Conservation (phyloP, 2,888 invertebrate species). For the Ophraella communa region DNA sequence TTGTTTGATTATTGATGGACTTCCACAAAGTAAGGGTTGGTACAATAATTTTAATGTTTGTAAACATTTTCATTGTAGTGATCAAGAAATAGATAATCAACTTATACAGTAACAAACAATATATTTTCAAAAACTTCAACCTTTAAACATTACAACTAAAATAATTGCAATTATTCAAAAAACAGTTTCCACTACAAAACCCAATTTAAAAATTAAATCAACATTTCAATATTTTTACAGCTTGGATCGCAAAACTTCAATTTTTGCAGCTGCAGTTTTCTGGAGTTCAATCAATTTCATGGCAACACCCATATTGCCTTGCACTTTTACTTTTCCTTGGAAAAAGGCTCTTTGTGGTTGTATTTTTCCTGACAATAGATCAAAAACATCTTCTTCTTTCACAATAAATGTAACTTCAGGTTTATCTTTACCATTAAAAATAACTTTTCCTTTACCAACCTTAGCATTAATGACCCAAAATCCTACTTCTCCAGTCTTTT, state of each 20-base stretch:
- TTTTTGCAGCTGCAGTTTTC: constrained; percentile 73
- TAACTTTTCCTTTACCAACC: constrained; percentile 85
- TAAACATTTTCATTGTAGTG: too few species aligned
- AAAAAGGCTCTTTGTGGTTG: constrained; percentile 96
- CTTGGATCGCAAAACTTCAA: constrained; percentile 77
- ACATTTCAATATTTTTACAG: constrained; percentile 64
- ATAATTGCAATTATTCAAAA: constrained; percentile 1
- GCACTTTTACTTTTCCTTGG: constrained; percentile 95
- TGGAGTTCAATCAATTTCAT: constrained; percentile 91
- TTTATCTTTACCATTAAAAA: constrained; percentile 82
- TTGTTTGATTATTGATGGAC: too few species aligned
- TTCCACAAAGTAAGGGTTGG: too few species aligned
- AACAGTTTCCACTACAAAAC: too few species aligned
- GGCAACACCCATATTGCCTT: constrained; percentile 96
- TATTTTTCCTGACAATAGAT: constrained; percentile 87
- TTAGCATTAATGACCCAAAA: constrained; percentile 94
- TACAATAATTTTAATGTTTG: too few species aligned
- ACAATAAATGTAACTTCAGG: constrained; percentile 90
- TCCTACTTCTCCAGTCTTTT: constrained; percentile 80
- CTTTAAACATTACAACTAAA: too few species aligned
- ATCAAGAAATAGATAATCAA: too few species aligned
- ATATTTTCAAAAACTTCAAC: too few species aligned
- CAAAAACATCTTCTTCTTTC: constrained; percentile 86
- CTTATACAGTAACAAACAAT: too few species aligned
- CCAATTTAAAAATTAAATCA: too few species aligned